Conservation (phyloP, 1,140 invertebrate genomes). For the Bemisia tabaci region DNA sequence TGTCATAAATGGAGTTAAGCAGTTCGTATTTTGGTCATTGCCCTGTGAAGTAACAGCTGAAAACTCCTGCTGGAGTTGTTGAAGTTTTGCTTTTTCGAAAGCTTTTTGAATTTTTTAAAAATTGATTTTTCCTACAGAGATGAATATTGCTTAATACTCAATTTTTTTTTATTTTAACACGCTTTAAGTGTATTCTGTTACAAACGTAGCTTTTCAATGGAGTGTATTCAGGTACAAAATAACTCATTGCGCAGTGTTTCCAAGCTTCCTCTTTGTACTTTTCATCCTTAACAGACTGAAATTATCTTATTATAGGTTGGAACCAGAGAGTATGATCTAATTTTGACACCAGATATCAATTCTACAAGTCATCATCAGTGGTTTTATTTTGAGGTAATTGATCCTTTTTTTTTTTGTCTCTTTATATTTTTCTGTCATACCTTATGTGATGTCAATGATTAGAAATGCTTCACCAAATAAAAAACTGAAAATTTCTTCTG, state of each 20-base stretch:
- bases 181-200: constrained; percentile 10
- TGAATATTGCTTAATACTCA: background rate
- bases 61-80: too few species aligned
- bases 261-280: too few species aligned
- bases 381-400: constrained; percentile 81
- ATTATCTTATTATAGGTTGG: constrained; percentile 40
- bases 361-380: constrained; percentile 67
- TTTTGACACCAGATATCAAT: constrained; percentile 77
- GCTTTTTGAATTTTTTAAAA: too few species aligned
- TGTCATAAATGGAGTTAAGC: too few species aligned
- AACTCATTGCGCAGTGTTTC: too few species aligned
- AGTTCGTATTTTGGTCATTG: too few species aligned
- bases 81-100: too few species aligned
- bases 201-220: too few species aligned
- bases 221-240: too few species aligned
- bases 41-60: too few species aligned
- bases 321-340: constrained; percentile 68
- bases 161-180: background rate
- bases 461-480: background rate
- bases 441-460: background rate
- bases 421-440: background rate
- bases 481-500: constrained; percentile 2
- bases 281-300: too few species aligned
- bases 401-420: background rate
- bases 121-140: background rate